Conservation (phyloP, 92 coral and sea anemone genomes). For the Palythoa caribaeorum region DNA sequence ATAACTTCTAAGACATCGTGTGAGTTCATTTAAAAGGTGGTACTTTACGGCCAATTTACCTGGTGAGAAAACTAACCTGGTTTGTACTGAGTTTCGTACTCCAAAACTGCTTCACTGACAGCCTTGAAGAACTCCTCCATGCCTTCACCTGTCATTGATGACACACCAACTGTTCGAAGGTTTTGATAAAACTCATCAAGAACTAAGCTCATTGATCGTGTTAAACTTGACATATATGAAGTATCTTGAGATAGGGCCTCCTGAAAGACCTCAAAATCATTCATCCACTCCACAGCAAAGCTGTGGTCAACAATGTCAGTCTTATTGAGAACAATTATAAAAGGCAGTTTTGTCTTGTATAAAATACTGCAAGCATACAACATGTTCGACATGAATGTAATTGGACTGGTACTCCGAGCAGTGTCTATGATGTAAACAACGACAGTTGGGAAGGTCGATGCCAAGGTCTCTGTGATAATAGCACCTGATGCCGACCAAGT, state of each 20-base stretch:
- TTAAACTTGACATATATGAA: constrained; percentile 95
- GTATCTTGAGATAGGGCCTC: constrained; percentile 96
- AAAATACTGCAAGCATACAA: constrained; percentile 97
- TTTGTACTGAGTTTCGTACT: constrained; percentile 91
- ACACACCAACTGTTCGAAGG: constrained; percentile 92
- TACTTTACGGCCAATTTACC: neutral
- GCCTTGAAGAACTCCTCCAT: constrained; percentile 84
- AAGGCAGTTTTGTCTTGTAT: constrained; percentile 95
- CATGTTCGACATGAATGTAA: constrained; percentile 99
- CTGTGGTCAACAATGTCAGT: constrained; percentile 97
- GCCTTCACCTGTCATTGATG: constrained; percentile 97
- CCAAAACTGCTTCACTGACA: constrained; percentile 81
- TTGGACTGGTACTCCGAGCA: constrained; percentile 91
- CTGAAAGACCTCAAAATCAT: constrained; percentile 91
- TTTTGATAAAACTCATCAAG: constrained; percentile 96
- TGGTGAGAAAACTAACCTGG: constrained; percentile 76
- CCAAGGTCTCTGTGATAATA: constrained; percentile 93
- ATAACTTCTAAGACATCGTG: too few species aligned
- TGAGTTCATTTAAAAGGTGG: too few species aligned
- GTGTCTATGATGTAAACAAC: constrained; percentile 95
- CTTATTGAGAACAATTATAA: constrained; percentile 87
- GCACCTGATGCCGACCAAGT: constrained; percentile 99
- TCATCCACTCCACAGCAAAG: constrained; percentile 97
- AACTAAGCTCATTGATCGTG: constrained; percentile 95
- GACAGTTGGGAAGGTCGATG: constrained; percentile 93